Conservation (phyloP, 2,888 invertebrate species). For the Ceramica pisi region DNA sequence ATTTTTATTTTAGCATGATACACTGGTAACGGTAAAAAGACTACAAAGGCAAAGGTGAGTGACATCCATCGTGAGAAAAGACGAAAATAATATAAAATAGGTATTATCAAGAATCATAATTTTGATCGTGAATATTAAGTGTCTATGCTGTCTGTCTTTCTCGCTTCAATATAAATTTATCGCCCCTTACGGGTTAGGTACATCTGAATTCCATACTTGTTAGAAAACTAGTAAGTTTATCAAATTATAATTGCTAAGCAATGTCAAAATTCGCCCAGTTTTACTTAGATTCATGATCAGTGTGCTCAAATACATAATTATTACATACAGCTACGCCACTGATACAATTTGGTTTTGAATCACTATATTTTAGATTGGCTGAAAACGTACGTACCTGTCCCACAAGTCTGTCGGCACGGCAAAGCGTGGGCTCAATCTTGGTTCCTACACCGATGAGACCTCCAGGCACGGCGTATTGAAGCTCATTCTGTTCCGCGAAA, state of each 20-base stretch:
- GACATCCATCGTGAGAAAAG: conserved; percentile 2
- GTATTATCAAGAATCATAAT: not conserved
- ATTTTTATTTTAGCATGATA: conserved; percentile 26
- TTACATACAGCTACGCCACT: not conserved
- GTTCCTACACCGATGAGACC: conserved; percentile 99
- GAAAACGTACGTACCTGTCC: conserved; percentile 92
- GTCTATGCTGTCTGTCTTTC: too few species aligned
- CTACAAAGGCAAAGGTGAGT: conserved; percentile 8
- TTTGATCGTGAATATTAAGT: not conserved
- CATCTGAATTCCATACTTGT: too few species aligned
- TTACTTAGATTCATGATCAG: not conserved
- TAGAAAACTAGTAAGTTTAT: not conserved
- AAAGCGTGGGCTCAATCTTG: conserved; percentile 99
- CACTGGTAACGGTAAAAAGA: not conserved
- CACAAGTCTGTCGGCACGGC: conserved; percentile 99
- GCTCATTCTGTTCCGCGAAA: conserved; percentile 99
- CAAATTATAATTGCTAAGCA: too few species aligned
- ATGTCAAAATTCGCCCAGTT: not conserved
- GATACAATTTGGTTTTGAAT: not conserved
- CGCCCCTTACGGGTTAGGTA: too few species aligned
- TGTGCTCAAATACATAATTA: too few species aligned
- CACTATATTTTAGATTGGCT: too few species aligned
- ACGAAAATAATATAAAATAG: not conserved
- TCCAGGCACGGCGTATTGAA: conserved; percentile 99
- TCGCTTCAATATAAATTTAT: too few species aligned